phyloP scores from a whole-genome alignment of 2,888 invertebrate species.

The Blastobasis adustella region DNA sequence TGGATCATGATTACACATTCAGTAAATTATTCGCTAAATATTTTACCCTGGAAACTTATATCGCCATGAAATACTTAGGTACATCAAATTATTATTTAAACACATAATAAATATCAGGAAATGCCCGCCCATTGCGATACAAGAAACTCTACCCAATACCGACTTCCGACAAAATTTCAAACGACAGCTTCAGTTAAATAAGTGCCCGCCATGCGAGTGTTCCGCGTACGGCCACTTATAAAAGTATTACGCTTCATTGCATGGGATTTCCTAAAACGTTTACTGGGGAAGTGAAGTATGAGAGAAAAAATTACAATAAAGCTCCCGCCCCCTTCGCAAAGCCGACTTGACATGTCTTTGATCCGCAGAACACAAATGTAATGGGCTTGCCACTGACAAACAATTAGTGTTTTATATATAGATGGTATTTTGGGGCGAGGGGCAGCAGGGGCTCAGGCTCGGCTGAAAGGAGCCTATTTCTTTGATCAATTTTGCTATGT shows the following conservation, averaged over 20 bases:
- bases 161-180: too few species aligned
- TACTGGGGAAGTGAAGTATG: neutral
- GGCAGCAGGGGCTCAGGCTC: neutral
- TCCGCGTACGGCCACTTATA: too few species aligned
- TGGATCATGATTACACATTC: too few species aligned
- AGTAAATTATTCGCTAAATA: too few species aligned
- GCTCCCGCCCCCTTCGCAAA: constrained; percentile 18
- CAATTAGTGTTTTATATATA: constrained; percentile 37
- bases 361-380: constrained; percentile 39
- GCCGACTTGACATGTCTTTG: constrained; percentile 49
- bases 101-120: too few species aligned
- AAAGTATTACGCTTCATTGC: neutral
- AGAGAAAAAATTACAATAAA: constrained; percentile 24
- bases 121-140: too few species aligned
- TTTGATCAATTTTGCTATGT: constrained; percentile 14
- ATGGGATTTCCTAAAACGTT: neutral
- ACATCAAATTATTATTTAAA: too few species aligned
- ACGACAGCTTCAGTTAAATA: too few species aligned
- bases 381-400: constrained; percentile 30
- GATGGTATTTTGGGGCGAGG: neutral
- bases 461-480: neutral
- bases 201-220: too few species aligned
- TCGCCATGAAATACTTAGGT: too few species aligned
- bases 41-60: too few species aligned
- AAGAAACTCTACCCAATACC: too few species aligned